These are phyloP conservation scores for Cyprinella venusta DNA, from an alignment of 2,797 vertebrate species.

Conservation along the genomic window DNA sequence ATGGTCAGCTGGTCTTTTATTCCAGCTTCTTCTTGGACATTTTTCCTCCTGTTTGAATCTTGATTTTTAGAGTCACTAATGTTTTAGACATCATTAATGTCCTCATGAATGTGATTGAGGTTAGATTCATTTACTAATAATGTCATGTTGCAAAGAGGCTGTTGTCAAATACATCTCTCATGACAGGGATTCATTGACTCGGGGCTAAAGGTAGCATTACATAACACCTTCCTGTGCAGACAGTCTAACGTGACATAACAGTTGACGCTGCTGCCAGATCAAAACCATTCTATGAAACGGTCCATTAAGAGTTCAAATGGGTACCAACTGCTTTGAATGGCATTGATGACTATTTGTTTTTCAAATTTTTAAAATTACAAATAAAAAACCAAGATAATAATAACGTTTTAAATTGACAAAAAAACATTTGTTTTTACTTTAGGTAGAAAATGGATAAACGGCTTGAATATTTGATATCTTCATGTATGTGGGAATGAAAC, in stretches of 20 bases:
- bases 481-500: neutral
- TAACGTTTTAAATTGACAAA: neutral
- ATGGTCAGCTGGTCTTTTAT: no score
- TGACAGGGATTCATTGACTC: conserved; percentile 11
- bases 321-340: neutral
- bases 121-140: conserved; percentile 29
- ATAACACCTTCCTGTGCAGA: conserved; percentile 14
- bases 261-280: conserved; percentile 9
- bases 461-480: neutral
- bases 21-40: no score
- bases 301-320: conserved; percentile 20
- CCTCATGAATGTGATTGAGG: conserved; percentile 8
- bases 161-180: conserved; percentile 30
- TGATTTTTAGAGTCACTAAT: no score
- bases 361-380: neutral
- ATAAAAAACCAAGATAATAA: neutral
- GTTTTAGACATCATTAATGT: neutral
- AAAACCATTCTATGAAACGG: conserved; percentile 9
- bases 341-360: neutral
- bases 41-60: neutral
- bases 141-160: conserved; percentile 33
- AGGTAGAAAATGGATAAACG: neutral
- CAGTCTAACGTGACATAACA: conserved; percentile 28
- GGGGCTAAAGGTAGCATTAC: conserved; percentile 40
- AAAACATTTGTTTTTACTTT: no score